phyloP scores from a whole-genome alignment of 2,113 vertebrate species.

The Miniopterus natalensis region DNA sequence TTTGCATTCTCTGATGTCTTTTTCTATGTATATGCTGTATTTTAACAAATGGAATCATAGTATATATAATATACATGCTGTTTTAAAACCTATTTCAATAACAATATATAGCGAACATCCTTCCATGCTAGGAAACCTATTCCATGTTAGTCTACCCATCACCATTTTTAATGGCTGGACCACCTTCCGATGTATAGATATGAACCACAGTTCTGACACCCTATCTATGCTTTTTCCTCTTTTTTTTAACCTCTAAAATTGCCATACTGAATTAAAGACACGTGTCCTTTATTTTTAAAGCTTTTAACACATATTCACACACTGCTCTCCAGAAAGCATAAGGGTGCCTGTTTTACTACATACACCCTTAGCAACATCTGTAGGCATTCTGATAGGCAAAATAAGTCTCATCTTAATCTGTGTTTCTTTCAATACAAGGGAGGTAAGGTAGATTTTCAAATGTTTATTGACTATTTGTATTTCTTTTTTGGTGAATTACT shows the following conservation, averaged over 20 bases:
- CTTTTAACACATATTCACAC: not conserved
- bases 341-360: not conserved
- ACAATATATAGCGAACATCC: not conserved
- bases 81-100: constrained; percentile 35
- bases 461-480: not conserved
- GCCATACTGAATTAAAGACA: not conserved
- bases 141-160: not conserved
- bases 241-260: not conserved
- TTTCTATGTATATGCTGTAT: not conserved
- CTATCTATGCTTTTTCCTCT: not conserved
- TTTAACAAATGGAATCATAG: constrained; percentile 4
- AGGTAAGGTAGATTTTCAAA: not conserved
- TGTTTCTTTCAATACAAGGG: not conserved
- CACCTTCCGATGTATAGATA: not conserved
- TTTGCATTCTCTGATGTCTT: not conserved
- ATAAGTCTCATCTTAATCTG: constrained; percentile 7
- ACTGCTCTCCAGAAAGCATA: not conserved
- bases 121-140: not conserved
- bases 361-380: not conserved
- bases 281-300: not conserved
- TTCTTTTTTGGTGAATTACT: not conserved
- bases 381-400: not conserved
- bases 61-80: not conserved
- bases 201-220: not conserved
- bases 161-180: not conserved